These are phyloP conservation scores for Lysandra bellargus DNA, from an alignment of 2,888 invertebrate species.

Conservation along the genomic window DNA sequence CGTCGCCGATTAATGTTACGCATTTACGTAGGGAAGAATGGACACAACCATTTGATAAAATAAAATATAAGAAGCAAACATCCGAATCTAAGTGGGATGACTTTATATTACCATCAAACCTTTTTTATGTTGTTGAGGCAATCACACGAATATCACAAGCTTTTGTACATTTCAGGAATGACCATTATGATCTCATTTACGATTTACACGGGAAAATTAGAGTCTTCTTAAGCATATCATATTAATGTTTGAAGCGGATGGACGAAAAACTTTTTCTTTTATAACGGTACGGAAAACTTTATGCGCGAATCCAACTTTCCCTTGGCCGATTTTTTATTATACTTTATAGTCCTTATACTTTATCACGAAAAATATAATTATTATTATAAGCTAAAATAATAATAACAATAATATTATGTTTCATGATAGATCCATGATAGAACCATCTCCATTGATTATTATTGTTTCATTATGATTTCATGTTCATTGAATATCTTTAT, in stretches of 20 bases:
- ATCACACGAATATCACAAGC: not conserved
- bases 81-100: not conserved
- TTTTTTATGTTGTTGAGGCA: not conserved
- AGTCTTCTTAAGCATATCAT: not conserved
- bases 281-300: too few species aligned
- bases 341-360: too few species aligned
- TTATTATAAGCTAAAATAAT: too few species aligned
- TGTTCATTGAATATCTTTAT: too few species aligned
- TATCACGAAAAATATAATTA: too few species aligned
- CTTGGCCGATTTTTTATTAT: too few species aligned
- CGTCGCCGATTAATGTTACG: not conserved
- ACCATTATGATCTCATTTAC: not conserved
- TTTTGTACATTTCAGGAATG: not conserved
- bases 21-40: not conserved
- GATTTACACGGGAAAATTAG: not conserved
- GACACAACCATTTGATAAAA: not conserved
- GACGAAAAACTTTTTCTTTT: too few species aligned
- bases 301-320: too few species aligned
- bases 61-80: not conserved
- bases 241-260: too few species aligned
- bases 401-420: not conserved
- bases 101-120: conserved; percentile 1
- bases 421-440: not conserved
- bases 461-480: not conserved
- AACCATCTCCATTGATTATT: not conserved